A percentile compares a stretch with the other conserved stretches of the same genome.
phyloP scores from a whole-genome alignment of 1,140 invertebrate genomes.

The Neodiprion fabricii region DNA sequence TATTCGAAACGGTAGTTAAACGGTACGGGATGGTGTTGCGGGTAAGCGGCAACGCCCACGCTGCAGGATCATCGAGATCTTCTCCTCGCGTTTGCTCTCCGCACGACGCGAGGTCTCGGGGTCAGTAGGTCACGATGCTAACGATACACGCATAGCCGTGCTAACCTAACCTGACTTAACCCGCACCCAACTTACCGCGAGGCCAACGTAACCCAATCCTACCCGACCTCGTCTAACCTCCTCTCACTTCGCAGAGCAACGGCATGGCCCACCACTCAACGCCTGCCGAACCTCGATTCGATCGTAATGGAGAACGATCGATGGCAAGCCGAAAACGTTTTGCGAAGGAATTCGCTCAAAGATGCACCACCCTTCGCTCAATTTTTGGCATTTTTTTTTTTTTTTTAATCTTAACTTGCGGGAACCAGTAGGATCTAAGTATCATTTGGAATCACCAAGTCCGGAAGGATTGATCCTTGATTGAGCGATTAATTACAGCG shows the following conservation, averaged over 20 bases:
- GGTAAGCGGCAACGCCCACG: not conserved
- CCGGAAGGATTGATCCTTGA: no score
- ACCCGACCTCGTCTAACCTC: not conserved
- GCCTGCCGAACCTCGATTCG: no score
- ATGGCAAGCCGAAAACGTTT: no score
- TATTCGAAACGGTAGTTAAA: not conserved
- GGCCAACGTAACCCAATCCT: no score
- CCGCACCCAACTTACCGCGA: not conserved
- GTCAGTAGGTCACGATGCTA: constrained; percentile 2
- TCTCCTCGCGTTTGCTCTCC: not conserved
- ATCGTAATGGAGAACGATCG: no score
- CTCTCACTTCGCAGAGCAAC: not conserved
- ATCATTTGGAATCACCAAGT: no score
- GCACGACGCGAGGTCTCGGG: not conserved
- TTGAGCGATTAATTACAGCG: no score
- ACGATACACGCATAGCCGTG: constrained; percentile 3
- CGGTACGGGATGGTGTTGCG: not conserved
- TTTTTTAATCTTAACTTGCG: no score
- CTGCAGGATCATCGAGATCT: not conserved
- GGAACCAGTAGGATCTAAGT: no score
- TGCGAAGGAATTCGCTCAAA: no score
- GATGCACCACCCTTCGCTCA: no score
- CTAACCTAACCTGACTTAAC: not conserved
- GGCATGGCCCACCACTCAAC: not conserved
- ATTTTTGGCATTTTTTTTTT: no score